phyloP scores from a whole-genome alignment of 2,797 vertebrate genomes.

The Bothrops alternatus region DNA sequence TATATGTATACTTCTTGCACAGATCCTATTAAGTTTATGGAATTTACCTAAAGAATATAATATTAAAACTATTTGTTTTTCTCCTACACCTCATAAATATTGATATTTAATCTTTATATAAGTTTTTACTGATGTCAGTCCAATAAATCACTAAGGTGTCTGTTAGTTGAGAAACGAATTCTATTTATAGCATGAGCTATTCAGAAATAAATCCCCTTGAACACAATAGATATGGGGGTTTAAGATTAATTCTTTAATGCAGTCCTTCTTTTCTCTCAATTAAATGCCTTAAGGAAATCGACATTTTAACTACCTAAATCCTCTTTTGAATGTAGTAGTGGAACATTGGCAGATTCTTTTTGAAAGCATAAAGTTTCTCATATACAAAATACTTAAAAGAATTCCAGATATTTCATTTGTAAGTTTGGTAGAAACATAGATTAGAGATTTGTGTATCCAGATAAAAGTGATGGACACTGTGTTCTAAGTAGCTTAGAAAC shows the following conservation, averaged over 20 bases:
- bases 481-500: neutral
- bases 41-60: neutral
- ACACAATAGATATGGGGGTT: neutral
- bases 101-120: slow-evolving; percentile 14
- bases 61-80: neutral
- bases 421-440: neutral
- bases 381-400: neutral
- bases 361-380: neutral
- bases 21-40: neutral
- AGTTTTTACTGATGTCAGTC: slow-evolving; percentile 11
- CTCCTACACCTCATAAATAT: slow-evolving; percentile 5
- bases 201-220: neutral
- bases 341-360: neutral
- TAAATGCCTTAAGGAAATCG: neutral
- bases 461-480: neutral
- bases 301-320: neutral
- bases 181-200: neutral
- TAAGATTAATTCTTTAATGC: neutral
- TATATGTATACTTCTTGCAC: neutral
- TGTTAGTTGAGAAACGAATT: neutral
- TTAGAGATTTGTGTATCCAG: neutral
- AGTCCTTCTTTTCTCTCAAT: neutral
- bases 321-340: neutral
- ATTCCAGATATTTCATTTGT: neutral
- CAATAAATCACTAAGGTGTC: slow-evolving; percentile 31